A percentile compares a stretch with the other conserved stretches of the same genome.
These are phyloP conservation scores for Rhingia rostrata DNA, from an alignment of 2,888 invertebrate genomes.

Conservation along the genomic window DNA sequence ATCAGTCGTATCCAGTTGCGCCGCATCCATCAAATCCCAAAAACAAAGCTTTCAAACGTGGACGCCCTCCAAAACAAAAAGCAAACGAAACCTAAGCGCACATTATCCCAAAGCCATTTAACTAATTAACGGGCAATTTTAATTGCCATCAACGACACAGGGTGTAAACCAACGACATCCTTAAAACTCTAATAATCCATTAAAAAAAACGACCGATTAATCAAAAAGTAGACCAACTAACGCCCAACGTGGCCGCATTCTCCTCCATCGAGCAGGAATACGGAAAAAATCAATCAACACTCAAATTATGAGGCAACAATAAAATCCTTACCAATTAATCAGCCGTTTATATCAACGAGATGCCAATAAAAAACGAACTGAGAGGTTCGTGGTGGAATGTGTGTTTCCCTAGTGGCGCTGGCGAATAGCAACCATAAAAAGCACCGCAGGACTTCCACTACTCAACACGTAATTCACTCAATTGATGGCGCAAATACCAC, in stretches of 20 bases:
- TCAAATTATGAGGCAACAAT: constrained; percentile 71
- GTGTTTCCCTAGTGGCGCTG: constrained; percentile 20
- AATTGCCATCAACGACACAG: constrained; percentile 62
- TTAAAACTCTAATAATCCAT: constrained; percentile 71
- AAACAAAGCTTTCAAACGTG: constrained; percentile 5
- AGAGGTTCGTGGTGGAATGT: constrained; percentile 27
- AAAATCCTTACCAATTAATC: constrained; percentile 73
- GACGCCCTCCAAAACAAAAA: background rate
- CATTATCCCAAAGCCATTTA: constrained; percentile 64
- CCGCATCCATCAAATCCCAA: constrained; percentile 52
- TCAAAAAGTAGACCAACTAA: constrained; percentile 59
- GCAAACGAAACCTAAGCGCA: constrained; percentile 25
- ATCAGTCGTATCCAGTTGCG: constrained; percentile 63
- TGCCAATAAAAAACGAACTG: constrained; percentile 63
- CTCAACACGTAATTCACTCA: constrained; percentile 52
- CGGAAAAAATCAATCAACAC: constrained; percentile 60
- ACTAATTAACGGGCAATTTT: constrained; percentile 71
- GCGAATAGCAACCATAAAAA: constrained; percentile 39
- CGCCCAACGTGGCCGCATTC: constrained; percentile 18
- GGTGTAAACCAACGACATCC: constrained; percentile 63
- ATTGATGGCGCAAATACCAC: constrained; percentile 21
- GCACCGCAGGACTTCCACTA: constrained; percentile 53
- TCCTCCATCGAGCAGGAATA: constrained; percentile 3
- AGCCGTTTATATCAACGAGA: constrained; percentile 59
- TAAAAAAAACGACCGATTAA: constrained; percentile 71